Evolutionary conservation across 2,113 vertebrate genomes (phyloP).

Genomic region (Trinectes maculatus): DNA sequence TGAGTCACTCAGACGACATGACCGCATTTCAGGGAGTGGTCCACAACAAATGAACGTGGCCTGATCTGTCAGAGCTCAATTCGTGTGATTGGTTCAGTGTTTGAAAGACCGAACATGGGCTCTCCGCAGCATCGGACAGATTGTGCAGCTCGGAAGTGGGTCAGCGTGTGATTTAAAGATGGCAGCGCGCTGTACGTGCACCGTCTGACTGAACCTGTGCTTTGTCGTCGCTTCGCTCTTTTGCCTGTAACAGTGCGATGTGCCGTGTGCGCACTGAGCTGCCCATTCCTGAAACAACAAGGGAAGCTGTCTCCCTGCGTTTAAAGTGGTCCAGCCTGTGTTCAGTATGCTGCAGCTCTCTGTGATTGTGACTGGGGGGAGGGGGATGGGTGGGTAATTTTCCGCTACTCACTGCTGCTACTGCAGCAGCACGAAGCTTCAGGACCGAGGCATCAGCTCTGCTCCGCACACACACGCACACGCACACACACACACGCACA

Average conservation of each 20-base stretch:
- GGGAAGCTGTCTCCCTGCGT: slow-evolving; percentile 49
- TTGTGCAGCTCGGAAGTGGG: slow-evolving; percentile 58
- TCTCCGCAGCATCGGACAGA: slow-evolving; percentile 20
- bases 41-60: slow-evolving; percentile 48
- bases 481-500: too few relatives aligned
- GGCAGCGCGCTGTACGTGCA: slow-evolving; percentile 39
- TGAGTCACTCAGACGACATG: slow-evolving; percentile 55
- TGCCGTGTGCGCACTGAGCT: neutral
- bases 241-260: neutral
- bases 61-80: slow-evolving; percentile 28
- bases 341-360: slow-evolving; percentile 58
- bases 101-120: slow-evolving; percentile 8
- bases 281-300: slow-evolving; percentile 47
- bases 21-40: slow-evolving; percentile 76
- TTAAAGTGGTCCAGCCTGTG: slow-evolving; percentile 52
- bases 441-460: slow-evolving; percentile 58
- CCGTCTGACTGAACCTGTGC: slow-evolving; percentile 28
- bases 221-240: neutral
- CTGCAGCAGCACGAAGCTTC: slow-evolving; percentile 61
- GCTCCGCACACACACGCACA: too few relatives aligned
- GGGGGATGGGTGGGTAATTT: slow-evolving; percentile 83
- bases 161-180: slow-evolving; percentile 70
- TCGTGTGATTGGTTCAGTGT: slow-evolving; percentile 26
- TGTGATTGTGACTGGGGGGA: slow-evolving; percentile 65
- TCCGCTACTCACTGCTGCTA: slow-evolving; percentile 74